Base-by-base conservation (phyloP, 2,113 vertebrate genomes). In the Chunga burmeisteri region DNA sequence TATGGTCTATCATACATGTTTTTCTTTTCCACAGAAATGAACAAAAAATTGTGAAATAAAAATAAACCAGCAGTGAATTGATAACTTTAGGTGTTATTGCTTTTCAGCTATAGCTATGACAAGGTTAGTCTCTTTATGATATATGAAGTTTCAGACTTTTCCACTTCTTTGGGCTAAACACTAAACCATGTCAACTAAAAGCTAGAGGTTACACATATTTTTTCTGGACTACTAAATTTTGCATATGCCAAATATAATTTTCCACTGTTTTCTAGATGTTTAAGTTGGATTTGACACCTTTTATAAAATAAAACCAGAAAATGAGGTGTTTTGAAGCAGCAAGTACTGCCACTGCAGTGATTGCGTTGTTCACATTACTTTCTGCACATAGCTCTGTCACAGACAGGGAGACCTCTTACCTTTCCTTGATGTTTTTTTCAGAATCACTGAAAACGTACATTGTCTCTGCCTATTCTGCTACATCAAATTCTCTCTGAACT, bases 1-100 rank as follows among this genome's bases (percentile, higher is more conserved):
- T 20, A 8, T 61, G 34, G 4, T 26, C 14, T 67, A 20, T 30
- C 9, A 36, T 20, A 34, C 1, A 0, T 23, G 14, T 14, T 21
- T 86, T 58, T 36, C 3, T 36, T 72, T 72, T 67, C 50, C 38
- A 77, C 16, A 83, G 36, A 89, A 86, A 67, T 47, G 10, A 53
- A 29, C 26, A 80, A 5, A 71, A 66, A 74, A 62, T 5, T 34
- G 19, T 50, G 29, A 56, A 90, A 68, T 49, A 81, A 77, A 70
- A 62, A 32, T 25, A 63, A 74, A 47, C 11, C 4, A 42, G 1
- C 15, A 50, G 9, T n/a, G 13, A 65, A 13, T 26, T n/a, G 10
- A 53, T 67, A 62, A 10, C 20, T 82, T 49, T 21, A 56, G 5
- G 7, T 81, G 34, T 18, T 53, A 20, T 21, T 3, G 2, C 6